Conservation (phyloP, 2,797 vertebrate species). For the Pangasius mekongensis region DNA sequence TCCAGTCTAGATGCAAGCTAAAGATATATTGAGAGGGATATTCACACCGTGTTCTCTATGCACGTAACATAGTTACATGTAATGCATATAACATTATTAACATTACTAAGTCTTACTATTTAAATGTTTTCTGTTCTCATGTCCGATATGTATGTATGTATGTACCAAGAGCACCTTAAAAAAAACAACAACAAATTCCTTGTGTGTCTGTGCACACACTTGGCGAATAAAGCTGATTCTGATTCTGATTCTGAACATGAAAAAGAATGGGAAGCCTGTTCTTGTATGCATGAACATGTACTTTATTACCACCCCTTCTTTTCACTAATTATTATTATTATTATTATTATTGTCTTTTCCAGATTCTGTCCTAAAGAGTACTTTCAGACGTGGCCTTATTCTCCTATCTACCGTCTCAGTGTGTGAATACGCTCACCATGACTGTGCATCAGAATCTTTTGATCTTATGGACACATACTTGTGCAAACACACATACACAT, state of each 20-base stretch:
- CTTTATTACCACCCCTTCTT: background rate
- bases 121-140: too few relatives aligned
- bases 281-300: background rate
- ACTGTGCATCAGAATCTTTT: conserved; percentile 38
- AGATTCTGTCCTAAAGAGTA: conserved; percentile 72
- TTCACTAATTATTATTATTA: background rate
- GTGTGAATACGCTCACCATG: conserved; percentile 64
- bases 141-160: too few relatives aligned
- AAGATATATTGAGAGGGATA: background rate
- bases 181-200: too few relatives aligned
- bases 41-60: background rate
- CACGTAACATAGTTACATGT: background rate
- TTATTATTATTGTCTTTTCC: background rate
- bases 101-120: too few relatives aligned
- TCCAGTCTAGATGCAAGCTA: background rate
- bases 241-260: background rate
- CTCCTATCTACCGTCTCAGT: conserved; percentile 75
- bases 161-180: too few relatives aligned
- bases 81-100: too few relatives aligned
- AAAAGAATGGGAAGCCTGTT: background rate
- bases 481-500: conserved; percentile 10
- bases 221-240: too few relatives aligned
- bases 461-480: conserved; percentile 3
- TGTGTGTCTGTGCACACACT: too few relatives aligned
- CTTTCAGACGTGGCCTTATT: conserved; percentile 81